Evolutionary conservation across 1,140 invertebrate species (phyloP).

Genomic region (Aphidius ervi): DNA sequence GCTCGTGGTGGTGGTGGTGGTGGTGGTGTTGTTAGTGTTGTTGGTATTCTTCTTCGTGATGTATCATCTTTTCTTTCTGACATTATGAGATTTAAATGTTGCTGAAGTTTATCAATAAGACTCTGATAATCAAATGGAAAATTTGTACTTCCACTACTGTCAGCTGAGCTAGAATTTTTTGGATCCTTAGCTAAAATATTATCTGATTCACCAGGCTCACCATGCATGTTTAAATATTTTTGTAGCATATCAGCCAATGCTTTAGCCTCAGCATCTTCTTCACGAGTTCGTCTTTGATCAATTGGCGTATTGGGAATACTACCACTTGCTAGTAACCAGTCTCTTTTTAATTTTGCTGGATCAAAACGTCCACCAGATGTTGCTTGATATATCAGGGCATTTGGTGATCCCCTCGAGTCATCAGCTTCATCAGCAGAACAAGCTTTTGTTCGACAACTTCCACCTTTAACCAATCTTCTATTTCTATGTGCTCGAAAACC

Average conservation of each 20-base stretch:
- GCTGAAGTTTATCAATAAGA: slow-evolving; percentile 61
- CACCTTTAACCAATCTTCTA: slow-evolving; percentile 58
- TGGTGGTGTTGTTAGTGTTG: too few species aligned
- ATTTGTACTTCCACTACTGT: slow-evolving; percentile 16
- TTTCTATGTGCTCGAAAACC: slow-evolving; percentile 56
- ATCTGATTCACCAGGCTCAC: slow-evolving; percentile 38
- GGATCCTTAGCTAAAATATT: slow-evolving; percentile 9
- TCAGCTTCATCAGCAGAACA: slow-evolving; percentile 63
- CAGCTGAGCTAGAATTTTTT: not conserved
- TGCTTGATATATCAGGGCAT: slow-evolving; percentile 48
- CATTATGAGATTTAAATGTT: slow-evolving; percentile 57
- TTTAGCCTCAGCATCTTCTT: slow-evolving; percentile 55
- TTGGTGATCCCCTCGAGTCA: slow-evolving; percentile 50
- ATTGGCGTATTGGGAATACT: slow-evolving; percentile 37
- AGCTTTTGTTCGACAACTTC: slow-evolving; percentile 59
- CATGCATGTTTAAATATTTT: slow-evolving; percentile 60
- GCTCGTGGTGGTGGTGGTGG: too few species aligned
- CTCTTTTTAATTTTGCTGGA: slow-evolving; percentile 61
- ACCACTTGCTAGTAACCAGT: slow-evolving; percentile 48
- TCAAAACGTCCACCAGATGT: slow-evolving; percentile 62
- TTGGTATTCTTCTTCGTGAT: too few species aligned
- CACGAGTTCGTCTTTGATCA: slow-evolving; percentile 21
- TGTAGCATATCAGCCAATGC: slow-evolving; percentile 63
- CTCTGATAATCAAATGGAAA: slow-evolving; percentile 59
- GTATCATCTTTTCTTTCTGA: slow-evolving; percentile 33